Percentiles rank a stretch among this genome's conserved stretches.
These are phyloP conservation scores for Aphrophora alni DNA, from an alignment of 2,888 invertebrate species.

Conservation along the genomic window DNA sequence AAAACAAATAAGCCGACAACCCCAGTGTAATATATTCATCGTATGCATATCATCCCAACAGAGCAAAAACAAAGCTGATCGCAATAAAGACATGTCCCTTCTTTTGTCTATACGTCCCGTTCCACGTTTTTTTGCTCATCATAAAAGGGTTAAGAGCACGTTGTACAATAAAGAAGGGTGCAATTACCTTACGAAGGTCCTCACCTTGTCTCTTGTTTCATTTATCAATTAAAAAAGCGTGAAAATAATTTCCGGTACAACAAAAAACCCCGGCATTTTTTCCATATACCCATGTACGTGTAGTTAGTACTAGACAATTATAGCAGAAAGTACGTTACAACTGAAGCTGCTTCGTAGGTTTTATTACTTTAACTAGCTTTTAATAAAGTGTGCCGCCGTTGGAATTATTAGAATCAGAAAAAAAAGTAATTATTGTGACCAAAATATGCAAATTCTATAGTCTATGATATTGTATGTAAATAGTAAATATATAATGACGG, in stretches of 20 bases:
- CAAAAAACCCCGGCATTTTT: neutral
- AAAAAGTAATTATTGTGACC: no score
- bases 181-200: neutral
- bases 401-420: no score
- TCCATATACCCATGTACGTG: neutral
- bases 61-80: conserved; percentile 33
- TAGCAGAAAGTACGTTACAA: no score
- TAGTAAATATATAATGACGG: no score
- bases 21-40: conserved; percentile 30
- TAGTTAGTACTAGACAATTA: no score
- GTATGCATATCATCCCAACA: conserved; percentile 32
- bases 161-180: neutral
- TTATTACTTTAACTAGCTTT: no score
- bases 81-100: conserved; percentile 19
- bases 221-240: conserved; percentile 30
- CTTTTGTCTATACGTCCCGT: neutral
- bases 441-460: no score
- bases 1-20: conserved; percentile 23
- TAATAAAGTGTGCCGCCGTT: no score
- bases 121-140: neutral
- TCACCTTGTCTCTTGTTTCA: neutral
- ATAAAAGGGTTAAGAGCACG: neutral
- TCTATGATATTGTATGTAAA: no score
- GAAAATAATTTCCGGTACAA: conserved; percentile 34
- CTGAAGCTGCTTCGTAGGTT: no score